A percentile compares a stretch with the other conserved stretches of the same genome.
Evolutionary conservation across 92 coral and sea anemone genomes (phyloP).

Genomic region (Actinernus sp.): DNA sequence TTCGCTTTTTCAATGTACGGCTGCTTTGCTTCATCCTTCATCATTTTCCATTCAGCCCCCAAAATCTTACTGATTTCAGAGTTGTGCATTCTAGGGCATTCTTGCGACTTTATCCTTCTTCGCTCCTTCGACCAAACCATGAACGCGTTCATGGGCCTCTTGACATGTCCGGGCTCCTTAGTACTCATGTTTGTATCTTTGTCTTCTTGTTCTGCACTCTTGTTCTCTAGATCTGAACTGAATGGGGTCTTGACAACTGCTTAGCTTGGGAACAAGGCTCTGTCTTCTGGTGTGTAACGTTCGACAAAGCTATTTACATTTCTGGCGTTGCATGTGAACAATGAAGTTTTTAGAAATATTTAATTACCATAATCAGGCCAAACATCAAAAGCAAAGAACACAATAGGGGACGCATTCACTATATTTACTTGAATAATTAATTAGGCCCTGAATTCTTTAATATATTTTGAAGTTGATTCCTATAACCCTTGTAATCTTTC

Average conservation of each 20-base stretch:
- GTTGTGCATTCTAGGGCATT: slow-evolving; percentile 96
- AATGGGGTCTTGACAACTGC: slow-evolving; percentile 81
- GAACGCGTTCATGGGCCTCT: slow-evolving; percentile 99
- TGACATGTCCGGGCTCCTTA: slow-evolving; percentile 88
- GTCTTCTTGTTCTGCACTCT: slow-evolving; percentile 9
- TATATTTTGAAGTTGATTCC: no score
- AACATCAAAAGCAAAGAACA: slow-evolving; percentile 90
- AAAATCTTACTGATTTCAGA: slow-evolving; percentile 97
- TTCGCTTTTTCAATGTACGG: slow-evolving; percentile 93
- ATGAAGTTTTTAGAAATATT: slow-evolving; percentile 97
- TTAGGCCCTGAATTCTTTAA: slow-evolving; percentile 10
- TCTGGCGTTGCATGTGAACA: slow-evolving; percentile 99
- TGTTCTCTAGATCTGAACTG: slow-evolving; percentile 6
- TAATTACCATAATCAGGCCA: slow-evolving; percentile 99
- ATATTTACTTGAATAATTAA: slow-evolving; percentile 97
- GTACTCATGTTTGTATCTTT: slow-evolving; percentile 64
- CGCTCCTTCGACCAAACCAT: slow-evolving; percentile 98
- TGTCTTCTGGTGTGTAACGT: slow-evolving; percentile 78
- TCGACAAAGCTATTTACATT: slow-evolving; percentile 99
- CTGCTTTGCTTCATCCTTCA: slow-evolving; percentile 85
- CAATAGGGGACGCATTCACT: slow-evolving; percentile 76
- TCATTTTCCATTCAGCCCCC: slow-evolving; percentile 86
- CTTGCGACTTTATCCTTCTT: slow-evolving; percentile 85
- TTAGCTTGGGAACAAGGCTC: slow-evolving; percentile 80
- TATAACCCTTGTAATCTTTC: no score